Percentiles rank a stretch among this genome's conserved stretches.
These are phyloP conservation scores for Callopanchax toddi DNA, from an alignment of 2,113 vertebrate genomes.

Conservation along the genomic window DNA sequence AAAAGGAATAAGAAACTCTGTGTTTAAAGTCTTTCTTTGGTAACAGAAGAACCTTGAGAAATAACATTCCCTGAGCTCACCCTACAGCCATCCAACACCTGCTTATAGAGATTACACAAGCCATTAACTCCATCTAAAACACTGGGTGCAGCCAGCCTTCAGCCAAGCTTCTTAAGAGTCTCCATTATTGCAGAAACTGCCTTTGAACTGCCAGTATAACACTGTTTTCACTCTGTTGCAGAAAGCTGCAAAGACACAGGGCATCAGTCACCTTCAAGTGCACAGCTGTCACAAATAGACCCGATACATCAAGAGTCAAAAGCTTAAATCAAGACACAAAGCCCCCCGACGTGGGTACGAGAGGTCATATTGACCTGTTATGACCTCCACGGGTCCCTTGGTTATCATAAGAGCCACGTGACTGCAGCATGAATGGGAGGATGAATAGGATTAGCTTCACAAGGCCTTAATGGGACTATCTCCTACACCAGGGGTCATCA, in stretches of 20 bases:
- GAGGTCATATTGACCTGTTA: constrained; percentile 48
- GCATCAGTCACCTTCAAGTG: constrained; percentile 47
- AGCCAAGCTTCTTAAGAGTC: constrained; percentile 45
- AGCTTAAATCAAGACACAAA: constrained; percentile 15
- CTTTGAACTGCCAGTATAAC: constrained; percentile 52
- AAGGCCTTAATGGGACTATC: constrained; percentile 62
- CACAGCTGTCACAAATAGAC: constrained; percentile 45
- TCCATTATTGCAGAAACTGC: constrained; percentile 56
- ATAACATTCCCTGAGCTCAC: constrained; percentile 48
- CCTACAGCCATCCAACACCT: constrained; percentile 61
- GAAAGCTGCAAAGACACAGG: constrained; percentile 33
- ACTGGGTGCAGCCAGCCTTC: constrained; percentile 48
- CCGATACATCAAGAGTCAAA: constrained; percentile 63
- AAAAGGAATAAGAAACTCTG: not conserved
- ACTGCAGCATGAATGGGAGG: constrained; percentile 60
- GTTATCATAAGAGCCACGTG: constrained; percentile 65
- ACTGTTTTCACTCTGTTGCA: constrained; percentile 19
- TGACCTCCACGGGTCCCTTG: constrained; percentile 44
- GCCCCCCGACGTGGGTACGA: constrained; percentile 5
- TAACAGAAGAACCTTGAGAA: constrained; percentile 63
- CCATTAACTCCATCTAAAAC: constrained; percentile 68
- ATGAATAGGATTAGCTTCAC: constrained; percentile 68
- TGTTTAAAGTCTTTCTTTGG: constrained; percentile 23
- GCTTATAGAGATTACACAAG: constrained; percentile 67
- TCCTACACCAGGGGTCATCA: too few relatives aligned